phyloP scores from a whole-genome alignment of 1,140 invertebrate species.

The Drosophila aff. region DNA sequence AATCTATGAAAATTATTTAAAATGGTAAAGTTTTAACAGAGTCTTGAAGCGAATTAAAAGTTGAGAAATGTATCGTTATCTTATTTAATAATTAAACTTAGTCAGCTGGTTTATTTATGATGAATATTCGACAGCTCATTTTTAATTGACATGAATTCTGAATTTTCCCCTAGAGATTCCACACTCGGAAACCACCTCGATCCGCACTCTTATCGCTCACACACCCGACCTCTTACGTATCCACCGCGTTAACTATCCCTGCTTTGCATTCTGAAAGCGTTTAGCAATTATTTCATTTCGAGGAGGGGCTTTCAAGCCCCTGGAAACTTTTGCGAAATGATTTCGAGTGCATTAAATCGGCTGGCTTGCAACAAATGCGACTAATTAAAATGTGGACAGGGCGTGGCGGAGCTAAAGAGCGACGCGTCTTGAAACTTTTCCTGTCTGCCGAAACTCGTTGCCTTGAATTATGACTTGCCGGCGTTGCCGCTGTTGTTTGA shows the following conservation, averaged over 20 bases:
- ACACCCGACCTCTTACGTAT: slow-evolving; percentile 13
- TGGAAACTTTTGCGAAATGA: slow-evolving; percentile 69
- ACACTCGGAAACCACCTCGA: not conserved
- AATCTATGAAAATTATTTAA: not conserved
- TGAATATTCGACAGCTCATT: not conserved
- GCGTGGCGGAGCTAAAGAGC: slow-evolving; percentile 34
- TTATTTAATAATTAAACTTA: too few relatives aligned
- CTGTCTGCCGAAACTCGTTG: slow-evolving; percentile 29
- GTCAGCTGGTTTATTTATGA: too few relatives aligned
- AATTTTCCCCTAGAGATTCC: not conserved
- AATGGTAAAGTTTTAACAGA: too few relatives aligned
- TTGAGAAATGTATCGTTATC: too few relatives aligned
- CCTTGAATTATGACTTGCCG: slow-evolving; percentile 58
- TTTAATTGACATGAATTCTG: not conserved
- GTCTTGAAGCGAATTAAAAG: too few relatives aligned
- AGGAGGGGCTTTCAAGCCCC: slow-evolving; percentile 30
- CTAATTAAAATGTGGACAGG: slow-evolving; percentile 77
- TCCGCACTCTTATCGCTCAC: slow-evolving; percentile 23
- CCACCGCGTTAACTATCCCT: slow-evolving; percentile 42
- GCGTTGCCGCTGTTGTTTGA: slow-evolving; percentile 33
- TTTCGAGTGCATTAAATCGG: slow-evolving; percentile 82
- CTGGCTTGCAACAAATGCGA: slow-evolving; percentile 78
- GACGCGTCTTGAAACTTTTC: slow-evolving; percentile 29
- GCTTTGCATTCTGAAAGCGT: slow-evolving; percentile 72
- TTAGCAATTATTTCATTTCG: slow-evolving; percentile 77